phyloP scores from a whole-genome alignment of 2,888 invertebrate genomes.

The Acrobasis suavella region DNA sequence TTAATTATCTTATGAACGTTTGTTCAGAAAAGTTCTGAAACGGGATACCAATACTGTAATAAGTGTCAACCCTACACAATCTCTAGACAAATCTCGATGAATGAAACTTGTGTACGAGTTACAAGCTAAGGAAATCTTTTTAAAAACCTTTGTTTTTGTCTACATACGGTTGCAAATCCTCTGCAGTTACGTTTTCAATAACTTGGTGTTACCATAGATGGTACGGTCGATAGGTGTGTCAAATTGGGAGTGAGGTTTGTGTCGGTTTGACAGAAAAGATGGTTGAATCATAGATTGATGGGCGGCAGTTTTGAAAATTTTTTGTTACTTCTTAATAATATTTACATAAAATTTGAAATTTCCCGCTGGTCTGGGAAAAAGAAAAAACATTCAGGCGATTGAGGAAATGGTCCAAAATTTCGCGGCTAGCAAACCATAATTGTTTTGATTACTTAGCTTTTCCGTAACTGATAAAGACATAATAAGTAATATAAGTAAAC shows the following conservation, averaged over 20 bases:
- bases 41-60: background rate
- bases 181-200: conserved; percentile 26
- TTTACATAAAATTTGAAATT: background rate
- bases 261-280: conserved; percentile 64
- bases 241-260: conserved; percentile 65
- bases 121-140: conserved; percentile 33
- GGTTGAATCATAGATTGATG: conserved; percentile 64
- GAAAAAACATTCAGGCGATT: too few species aligned
- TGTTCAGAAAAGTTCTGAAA: background rate
- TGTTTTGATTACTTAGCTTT: too few species aligned
- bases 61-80: conserved; percentile 50
- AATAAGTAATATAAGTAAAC: too few species aligned
- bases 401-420: too few species aligned
- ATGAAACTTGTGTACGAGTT: conserved; percentile 63
- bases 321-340: background rate
- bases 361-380: too few species aligned
- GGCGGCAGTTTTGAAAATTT: conserved; percentile 39
- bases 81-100: conserved; percentile 71
- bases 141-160: conserved; percentile 32
- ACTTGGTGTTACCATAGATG: conserved; percentile 46
- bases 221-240: conserved; percentile 65
- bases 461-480: too few species aligned
- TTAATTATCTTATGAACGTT: background rate
- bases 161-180: conserved; percentile 38
- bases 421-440: too few species aligned